Base-by-base conservation (phyloP, 2,888 invertebrate genomes). In the Hydropsyche betteni region DNA sequence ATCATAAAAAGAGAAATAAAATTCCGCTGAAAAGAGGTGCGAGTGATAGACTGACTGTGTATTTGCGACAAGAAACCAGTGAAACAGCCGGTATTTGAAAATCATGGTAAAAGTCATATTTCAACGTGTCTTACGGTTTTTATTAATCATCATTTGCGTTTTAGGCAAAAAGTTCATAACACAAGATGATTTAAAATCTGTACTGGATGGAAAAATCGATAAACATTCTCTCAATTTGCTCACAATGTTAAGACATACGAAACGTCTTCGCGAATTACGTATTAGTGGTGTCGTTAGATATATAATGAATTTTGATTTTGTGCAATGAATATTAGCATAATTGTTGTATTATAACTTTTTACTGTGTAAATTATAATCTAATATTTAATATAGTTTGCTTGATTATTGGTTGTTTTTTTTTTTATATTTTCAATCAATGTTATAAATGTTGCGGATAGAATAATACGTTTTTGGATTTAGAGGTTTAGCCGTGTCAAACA, bases 131-230 rank as follows among this genome's bases (percentile, higher is more conserved):
- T 36, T 70, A 8, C 6, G 14, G 50, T 36, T 38, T 16, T 8
- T 14, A 36, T 33, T 68, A 24, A 24, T 24, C 24, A 2, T 71
- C 71, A 4, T 58, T 71, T 68, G 36, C 38, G 2, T 77, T 77
- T 6, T 53, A 79, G 79, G 78, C 6, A 79, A 76, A 68, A 68
- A 61, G 12, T 79, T 79, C 50, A 74, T 79, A 44, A 79, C 78
- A 2, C 76, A 77, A 68, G 78, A 79, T 52, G 79, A 79, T 24
- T 61, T 79, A 10, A 79, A 79, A 52, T 44, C 7, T 6, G 61
- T 55, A 10, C 58, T 78, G 75, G 76, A 76, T 16, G 79, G 79
- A 12, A 78, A 78, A 69, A 69, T 79, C 5, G 78, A 78, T 16
- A 78, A 75, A 51, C 75, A 77, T 34, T 78, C 79, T 10, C 50